A percentile compares a stretch with the other conserved stretches of the same genome.
Conservation (phyloP, 2,888 invertebrate species). For the Agrotis clavis region DNA sequence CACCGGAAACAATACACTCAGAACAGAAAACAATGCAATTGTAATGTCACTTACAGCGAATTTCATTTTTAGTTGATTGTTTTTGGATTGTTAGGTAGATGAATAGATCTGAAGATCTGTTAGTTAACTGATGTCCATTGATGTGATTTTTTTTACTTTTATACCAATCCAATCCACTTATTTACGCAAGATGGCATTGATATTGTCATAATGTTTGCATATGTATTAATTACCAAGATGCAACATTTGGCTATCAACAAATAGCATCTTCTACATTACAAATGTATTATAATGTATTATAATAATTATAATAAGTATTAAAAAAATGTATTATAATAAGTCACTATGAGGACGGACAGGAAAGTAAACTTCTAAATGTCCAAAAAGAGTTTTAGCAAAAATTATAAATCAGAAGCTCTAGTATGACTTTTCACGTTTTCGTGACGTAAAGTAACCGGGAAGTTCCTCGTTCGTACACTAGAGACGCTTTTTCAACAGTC, state of each 20-base stretch:
- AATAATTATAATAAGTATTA: too few species aligned
- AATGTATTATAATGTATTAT: slow-evolving; percentile 55
- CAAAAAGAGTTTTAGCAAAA: background rate
- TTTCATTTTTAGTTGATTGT: slow-evolving; percentile 74
- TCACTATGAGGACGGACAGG: background rate
- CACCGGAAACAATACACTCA: background rate
- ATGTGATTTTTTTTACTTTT: slow-evolving; percentile 70
- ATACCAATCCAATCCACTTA: slow-evolving; percentile 70
- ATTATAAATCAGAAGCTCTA: too few species aligned
- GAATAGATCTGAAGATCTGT: slow-evolving; percentile 54
- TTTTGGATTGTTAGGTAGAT: slow-evolving; percentile 28
- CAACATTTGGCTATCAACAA: slow-evolving; percentile 56
- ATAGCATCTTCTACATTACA: slow-evolving; percentile 40
- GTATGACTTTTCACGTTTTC: too few species aligned
- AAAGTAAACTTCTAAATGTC: background rate
- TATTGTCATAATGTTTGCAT: slow-evolving; percentile 75
- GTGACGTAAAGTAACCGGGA: too few species aligned
- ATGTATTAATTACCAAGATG: slow-evolving; percentile 71
- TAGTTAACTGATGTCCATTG: slow-evolving; percentile 70
- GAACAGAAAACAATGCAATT: slow-evolving; percentile 11
- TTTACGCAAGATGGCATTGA: slow-evolving; percentile 81
- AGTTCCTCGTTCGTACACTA: too few species aligned
- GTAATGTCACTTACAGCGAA: slow-evolving; percentile 73
- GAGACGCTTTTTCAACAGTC: too few species aligned
- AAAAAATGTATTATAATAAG: slow-evolving; percentile 46